These are phyloP conservation scores for Phengaris arion DNA, from an alignment of 2,888 invertebrate species.

Conservation along the genomic window DNA sequence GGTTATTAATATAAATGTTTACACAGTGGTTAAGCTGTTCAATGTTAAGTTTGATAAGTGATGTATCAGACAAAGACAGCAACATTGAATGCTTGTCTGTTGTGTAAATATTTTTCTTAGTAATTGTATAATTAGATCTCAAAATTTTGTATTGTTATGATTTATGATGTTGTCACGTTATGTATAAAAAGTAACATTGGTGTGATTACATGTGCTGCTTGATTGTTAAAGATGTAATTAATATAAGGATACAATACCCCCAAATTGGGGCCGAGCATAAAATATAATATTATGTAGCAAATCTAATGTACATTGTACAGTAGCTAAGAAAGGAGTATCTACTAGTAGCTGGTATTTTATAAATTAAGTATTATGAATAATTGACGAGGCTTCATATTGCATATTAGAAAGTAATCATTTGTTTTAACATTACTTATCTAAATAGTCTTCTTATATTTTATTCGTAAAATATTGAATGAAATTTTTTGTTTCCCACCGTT, in stretches of 20 bases:
- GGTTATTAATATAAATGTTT: too few relatives aligned
- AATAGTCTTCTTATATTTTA: neutral
- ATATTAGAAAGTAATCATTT: neutral
- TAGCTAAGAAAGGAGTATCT: neutral
- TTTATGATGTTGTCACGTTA: neutral
- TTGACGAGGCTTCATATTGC: neutral
- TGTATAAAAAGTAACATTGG: neutral
- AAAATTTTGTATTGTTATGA: neutral
- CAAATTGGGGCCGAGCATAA: neutral
- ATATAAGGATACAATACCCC: neutral
- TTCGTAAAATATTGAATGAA: neutral
- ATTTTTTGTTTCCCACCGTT: neutral
- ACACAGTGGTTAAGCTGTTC: too few relatives aligned
- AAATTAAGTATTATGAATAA: neutral
- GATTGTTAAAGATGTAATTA: neutral
- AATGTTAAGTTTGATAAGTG: too few relatives aligned
- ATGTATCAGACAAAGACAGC: too few relatives aligned
- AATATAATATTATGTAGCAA: neutral
- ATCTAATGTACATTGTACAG: slow-evolving; percentile 14
- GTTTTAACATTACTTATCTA: neutral
- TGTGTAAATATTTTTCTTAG: too few relatives aligned
- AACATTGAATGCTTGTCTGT: too few relatives aligned
- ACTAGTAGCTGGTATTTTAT: neutral
- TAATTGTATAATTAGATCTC: slow-evolving; percentile 5
- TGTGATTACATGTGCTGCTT: neutral